Conservation (phyloP, 2,113 vertebrate species). For the Callospermophilus lateralis region DNA sequence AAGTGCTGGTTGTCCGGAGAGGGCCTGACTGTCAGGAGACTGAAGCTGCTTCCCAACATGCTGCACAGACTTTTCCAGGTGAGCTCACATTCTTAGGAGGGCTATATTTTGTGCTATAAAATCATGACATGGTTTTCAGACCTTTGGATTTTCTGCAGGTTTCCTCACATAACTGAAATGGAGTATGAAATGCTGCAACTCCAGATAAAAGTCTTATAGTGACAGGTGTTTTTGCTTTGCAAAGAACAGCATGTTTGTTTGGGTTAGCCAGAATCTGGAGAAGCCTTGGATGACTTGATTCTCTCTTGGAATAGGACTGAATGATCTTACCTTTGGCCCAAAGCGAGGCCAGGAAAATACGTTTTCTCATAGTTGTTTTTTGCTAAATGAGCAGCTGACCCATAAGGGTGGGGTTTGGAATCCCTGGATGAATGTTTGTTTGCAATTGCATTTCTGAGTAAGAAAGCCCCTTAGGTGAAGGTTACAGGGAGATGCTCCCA, state of each 20-base stretch:
- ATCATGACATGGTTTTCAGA: background rate
- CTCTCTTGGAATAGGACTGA: background rate
- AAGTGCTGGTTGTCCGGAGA: background rate
- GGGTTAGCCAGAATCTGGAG: background rate
- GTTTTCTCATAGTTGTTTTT: background rate
- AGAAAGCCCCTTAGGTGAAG: background rate
- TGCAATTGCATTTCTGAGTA: background rate
- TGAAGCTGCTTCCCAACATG: background rate
- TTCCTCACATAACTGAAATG: background rate
- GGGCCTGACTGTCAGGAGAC: background rate
- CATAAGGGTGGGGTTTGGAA: background rate
- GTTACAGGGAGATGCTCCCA: accelerated
- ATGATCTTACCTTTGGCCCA: background rate
- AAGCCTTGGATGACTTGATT: background rate
- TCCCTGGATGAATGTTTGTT: background rate
- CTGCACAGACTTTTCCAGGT: background rate
- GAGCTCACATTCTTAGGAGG: background rate
- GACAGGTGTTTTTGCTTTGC: background rate
- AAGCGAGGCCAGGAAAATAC: background rate
- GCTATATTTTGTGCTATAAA: background rate
- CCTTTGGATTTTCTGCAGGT: background rate
- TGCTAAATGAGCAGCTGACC: background rate
- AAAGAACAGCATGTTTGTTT: background rate
- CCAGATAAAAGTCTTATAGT: background rate
- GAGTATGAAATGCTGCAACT: background rate